Percentiles rank a stretch among this genome's conserved stretches.
phyloP scores from a whole-genome alignment of 2,888 invertebrate genomes.

The Pseudeuparius sepicola region DNA sequence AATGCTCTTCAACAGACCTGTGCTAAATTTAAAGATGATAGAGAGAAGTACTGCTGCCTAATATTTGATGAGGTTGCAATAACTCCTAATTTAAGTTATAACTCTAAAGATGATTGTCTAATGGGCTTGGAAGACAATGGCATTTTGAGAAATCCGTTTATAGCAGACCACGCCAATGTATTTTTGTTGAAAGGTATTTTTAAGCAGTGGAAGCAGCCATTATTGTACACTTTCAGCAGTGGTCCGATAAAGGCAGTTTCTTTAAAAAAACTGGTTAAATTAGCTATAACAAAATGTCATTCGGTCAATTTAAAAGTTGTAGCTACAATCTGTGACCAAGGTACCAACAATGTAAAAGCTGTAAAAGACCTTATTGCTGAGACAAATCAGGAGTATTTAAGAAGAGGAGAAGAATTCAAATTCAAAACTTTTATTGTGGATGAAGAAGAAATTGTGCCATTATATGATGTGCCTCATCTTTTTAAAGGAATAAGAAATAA shows the following conservation, averaged over 20 bases:
- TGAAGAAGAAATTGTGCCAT: slow-evolving; percentile 9
- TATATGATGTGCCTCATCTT: slow-evolving; percentile 7
- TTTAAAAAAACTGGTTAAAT: slow-evolving; percentile 16
- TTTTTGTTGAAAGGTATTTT: slow-evolving; percentile 23
- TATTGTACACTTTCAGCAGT: slow-evolving; percentile 20
- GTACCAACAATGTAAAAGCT: slow-evolving; percentile 8
- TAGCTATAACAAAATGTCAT: slow-evolving; percentile 17
- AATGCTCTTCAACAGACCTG: not conserved
- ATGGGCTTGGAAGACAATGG: slow-evolving; percentile 21
- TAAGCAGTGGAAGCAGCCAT: slow-evolving; percentile 24
- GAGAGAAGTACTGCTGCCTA: not conserved
- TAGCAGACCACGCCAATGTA: slow-evolving; percentile 26
- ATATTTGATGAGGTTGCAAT: slow-evolving; percentile 11
- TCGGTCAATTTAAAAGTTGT: slow-evolving; percentile 21
- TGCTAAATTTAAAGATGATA: not conserved
- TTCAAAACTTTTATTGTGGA: slow-evolving; percentile 3
- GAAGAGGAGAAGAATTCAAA: slow-evolving; percentile 1
- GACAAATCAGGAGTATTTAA: not conserved
- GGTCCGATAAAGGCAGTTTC: slow-evolving; percentile 15
- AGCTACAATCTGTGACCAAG: slow-evolving; percentile 19
- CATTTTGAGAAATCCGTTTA: slow-evolving; percentile 6
- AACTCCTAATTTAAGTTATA: slow-evolving; percentile 17
- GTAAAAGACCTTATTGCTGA: slow-evolving; percentile 5
- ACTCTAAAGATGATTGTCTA: slow-evolving; percentile 15
- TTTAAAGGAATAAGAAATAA: slow-evolving; percentile 12